A percentile compares a stretch with the other conserved stretches of the same genome.
Evolutionary conservation across 1,140 invertebrate species (phyloP).

Genomic region (Pogonomyrmex californicus): DNA sequence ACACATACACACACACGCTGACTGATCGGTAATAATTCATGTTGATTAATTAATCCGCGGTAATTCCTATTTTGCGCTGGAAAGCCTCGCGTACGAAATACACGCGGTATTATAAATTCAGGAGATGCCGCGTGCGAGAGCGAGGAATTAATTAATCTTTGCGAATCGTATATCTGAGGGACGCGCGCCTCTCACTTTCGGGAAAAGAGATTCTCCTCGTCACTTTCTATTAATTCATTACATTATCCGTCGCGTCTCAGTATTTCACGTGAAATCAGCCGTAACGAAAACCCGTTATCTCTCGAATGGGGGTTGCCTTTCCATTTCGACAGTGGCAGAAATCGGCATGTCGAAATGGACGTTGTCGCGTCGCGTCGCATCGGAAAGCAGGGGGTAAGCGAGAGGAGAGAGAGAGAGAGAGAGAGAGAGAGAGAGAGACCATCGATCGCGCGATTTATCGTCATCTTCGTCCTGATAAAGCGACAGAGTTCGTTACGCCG

Average conservation of each 20-base stretch:
- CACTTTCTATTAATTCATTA: conserved; percentile 53
- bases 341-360: conserved; percentile 52
- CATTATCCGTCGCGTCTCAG: conserved; percentile 7
- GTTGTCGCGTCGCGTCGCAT: conserved; percentile 40
- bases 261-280: conserved; percentile 34
- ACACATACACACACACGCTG: not conserved
- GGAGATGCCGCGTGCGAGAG: conserved; percentile 1
- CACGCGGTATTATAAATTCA: conserved; percentile 20
- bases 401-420: no score
- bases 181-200: conserved; percentile 1
- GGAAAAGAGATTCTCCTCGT: conserved; percentile 14
- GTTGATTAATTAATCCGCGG: conserved; percentile 39
- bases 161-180: not conserved
- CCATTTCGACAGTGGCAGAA: conserved; percentile 44
- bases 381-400: not conserved
- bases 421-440: not conserved
- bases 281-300: conserved; percentile 46
- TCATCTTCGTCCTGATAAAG: conserved; percentile 62
- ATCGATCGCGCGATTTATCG: conserved; percentile 61
- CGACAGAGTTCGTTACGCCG: conserved; percentile 63
- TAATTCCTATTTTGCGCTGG: conserved; percentile 30
- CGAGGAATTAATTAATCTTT: conserved; percentile 46
- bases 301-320: not conserved
- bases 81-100: not conserved
- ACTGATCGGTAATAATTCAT: conserved; percentile 46